Conservation (phyloP, 2,888 invertebrate species). For the Chorisops tibialis region DNA sequence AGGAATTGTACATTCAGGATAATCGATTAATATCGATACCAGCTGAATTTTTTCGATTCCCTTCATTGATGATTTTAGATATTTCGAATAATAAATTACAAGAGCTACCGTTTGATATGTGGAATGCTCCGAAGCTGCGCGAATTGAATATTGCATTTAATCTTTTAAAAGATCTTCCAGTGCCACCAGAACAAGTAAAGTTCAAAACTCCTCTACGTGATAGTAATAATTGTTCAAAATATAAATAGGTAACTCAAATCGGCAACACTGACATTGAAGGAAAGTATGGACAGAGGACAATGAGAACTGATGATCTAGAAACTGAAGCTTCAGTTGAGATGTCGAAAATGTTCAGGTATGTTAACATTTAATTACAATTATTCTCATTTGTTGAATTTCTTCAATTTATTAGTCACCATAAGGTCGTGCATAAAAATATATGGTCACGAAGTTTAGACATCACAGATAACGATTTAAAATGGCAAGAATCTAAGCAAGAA, state of each 20-base stretch:
- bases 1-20: conserved; percentile 89
- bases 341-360: conserved; percentile 10
- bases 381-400: background rate
- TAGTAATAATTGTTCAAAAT: no score
- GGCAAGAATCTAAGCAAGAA: conserved; percentile 58
- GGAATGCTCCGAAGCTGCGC: conserved; percentile 79
- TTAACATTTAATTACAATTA: background rate
- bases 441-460: conserved; percentile 70
- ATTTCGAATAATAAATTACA: conserved; percentile 93
- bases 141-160: conserved; percentile 90
- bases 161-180: conserved; percentile 72
- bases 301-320: background rate
- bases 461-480: conserved; percentile 61
- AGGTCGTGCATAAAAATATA: conserved; percentile 71
- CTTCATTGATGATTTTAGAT: conserved; percentile 75
- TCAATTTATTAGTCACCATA: conserved; percentile 42
- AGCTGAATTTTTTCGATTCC: conserved; percentile 75
- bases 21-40: conserved; percentile 83
- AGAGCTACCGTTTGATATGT: conserved; percentile 75
- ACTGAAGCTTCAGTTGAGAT: background rate
- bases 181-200: conserved; percentile 42
- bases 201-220: background rate
- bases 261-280: background rate
- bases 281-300: background rate
- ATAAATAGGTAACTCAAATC: background rate